Evolutionary conservation across 2,797 vertebrate species (phyloP), one percentile per base, ranked within the genome.

Genomic region (Sparus aurata): DNA sequence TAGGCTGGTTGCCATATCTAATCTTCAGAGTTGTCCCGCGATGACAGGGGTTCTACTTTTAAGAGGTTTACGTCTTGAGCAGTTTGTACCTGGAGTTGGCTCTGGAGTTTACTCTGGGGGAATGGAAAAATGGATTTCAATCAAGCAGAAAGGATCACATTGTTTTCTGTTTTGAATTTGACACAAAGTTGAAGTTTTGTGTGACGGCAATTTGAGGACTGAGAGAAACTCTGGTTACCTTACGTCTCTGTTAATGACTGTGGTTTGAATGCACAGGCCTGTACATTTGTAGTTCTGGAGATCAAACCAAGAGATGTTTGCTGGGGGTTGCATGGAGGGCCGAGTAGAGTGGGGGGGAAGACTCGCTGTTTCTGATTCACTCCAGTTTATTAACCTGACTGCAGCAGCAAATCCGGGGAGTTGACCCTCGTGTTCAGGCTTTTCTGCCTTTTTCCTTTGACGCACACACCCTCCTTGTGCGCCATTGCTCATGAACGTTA

Each of bases 1-100:
- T 52, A 18, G 69, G 55, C 61, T 59, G 25, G 62, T 83, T 89
- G 86, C 85, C 88, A 85, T 69, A 50, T 90, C 75, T 77, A 57
- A 90, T 91, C 91, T 85, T 64, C 72, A 50, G 34, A 80, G 83
- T 77, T 69, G 58, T 86, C 77, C 72, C 49, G 73, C 8, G 73
- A 87, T 81, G 79, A 92, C 83, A 87, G 80, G 18, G n/a, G 77
- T 86, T 87, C 87, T 49, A 77, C 68, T 81, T 30, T 85, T 73
- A 67, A 25, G 1, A 74, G 62, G 65, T 84, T 77, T 62, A 47
- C 18, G 15, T 76, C 25, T 64, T 66, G 34, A 68, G 82, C 54
- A 71, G 55, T 25, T 74, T 62, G 58, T 77, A 87, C 88, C 75
- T 78, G 53, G 72, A 85, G 68, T n/a, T 46, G 63, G 47, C 75